Evolutionary conservation across 2,888 invertebrate species (phyloP).

Genomic region (Horisme vitalbata): DNA sequence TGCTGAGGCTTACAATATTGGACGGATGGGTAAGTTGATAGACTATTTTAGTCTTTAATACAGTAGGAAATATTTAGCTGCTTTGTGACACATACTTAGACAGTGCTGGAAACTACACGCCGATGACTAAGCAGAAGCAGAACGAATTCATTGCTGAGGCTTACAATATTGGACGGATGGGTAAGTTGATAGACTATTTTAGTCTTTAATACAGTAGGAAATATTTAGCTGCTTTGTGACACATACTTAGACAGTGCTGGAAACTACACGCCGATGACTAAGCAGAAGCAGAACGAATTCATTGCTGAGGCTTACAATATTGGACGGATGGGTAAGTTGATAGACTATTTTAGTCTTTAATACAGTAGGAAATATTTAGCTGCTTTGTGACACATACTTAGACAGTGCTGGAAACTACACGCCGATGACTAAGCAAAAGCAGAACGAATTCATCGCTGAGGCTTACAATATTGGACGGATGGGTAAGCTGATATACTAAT

Average conservation of each 20-base stretch:
- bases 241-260: constrained; percentile 90
- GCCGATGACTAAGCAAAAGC: constrained; percentile 90
- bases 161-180: constrained; percentile 94
- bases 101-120: constrained; percentile 87
- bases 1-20: constrained; percentile 92
- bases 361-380: constrained; percentile 50
- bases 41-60: background rate
- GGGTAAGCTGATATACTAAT: constrained; percentile 71
- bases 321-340: constrained; percentile 88
- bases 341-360: background rate
- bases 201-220: background rate
- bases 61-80: constrained; percentile 69
- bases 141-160: constrained; percentile 91
- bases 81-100: constrained; percentile 91
- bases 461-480: constrained; percentile 94
- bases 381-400: constrained; percentile 91
- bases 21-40: constrained; percentile 86
- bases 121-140: constrained; percentile 91
- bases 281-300: constrained; percentile 92
- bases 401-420: constrained; percentile 88
- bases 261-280: constrained; percentile 86
- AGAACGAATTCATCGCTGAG: constrained; percentile 90
- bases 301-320: constrained; percentile 92
- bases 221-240: constrained; percentile 92
- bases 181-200: constrained; percentile 52